phyloP scores from a whole-genome alignment of 2,113 vertebrate species.

The Scartelaos histophorus region DNA sequence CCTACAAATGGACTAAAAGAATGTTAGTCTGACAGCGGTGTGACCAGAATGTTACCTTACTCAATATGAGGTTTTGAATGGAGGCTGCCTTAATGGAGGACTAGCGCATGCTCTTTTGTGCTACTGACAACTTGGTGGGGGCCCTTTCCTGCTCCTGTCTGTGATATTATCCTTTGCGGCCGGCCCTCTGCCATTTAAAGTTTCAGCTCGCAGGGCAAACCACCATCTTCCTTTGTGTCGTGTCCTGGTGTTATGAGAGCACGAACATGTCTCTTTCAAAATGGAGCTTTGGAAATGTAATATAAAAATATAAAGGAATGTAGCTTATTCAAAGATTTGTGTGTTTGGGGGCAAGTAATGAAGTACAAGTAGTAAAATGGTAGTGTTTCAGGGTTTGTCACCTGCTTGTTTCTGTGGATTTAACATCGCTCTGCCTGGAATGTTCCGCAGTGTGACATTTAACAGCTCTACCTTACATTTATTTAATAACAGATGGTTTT shows the following conservation, averaged over 20 bases:
- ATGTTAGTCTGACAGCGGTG: background rate
- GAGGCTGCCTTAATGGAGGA: background rate
- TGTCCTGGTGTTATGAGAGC: background rate
- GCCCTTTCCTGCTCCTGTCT: background rate
- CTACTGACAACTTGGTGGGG: background rate
- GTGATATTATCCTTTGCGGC: background rate
- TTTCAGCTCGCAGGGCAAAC: background rate
- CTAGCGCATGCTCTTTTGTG: background rate
- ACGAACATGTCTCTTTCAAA: background rate
- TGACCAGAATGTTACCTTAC: constrained; percentile 1
- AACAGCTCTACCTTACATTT: too few species aligned
- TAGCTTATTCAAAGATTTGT: background rate
- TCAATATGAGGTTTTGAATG: background rate
- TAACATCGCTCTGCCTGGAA: too few species aligned
- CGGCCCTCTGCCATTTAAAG: background rate
- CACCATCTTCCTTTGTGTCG: background rate
- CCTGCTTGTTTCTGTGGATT: too few species aligned
- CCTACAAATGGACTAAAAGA: background rate
- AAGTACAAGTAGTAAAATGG: too few species aligned
- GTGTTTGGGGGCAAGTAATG: too few species aligned
- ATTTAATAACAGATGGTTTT: too few species aligned
- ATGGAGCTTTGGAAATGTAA: background rate
- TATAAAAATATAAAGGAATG: background rate
- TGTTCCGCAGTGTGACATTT: too few species aligned
- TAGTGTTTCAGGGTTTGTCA: too few species aligned